These are phyloP conservation scores for Camponotus fellah DNA, from an alignment of 2,888 invertebrate genomes.

Conservation along the genomic window DNA sequence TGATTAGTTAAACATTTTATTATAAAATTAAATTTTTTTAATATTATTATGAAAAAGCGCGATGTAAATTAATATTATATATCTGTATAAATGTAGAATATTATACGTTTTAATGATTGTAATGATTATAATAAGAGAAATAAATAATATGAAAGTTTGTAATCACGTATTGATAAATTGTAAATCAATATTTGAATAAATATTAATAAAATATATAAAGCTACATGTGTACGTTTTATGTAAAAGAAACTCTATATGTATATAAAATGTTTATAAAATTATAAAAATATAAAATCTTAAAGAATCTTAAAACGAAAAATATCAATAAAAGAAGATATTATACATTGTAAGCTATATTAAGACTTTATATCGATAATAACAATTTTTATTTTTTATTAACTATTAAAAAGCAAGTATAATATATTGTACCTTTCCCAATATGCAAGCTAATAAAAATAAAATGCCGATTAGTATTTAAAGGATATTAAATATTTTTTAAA, in stretches of 20 bases:
- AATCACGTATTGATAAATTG: conserved; percentile 8
- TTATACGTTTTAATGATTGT: conserved; percentile 57
- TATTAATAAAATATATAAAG: background rate
- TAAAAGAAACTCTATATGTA: background rate
- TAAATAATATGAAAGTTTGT: conserved; percentile 26
- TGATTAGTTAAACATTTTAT: conserved; percentile 13
- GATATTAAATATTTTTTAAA: conserved; percentile 53
- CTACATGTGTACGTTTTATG: background rate
- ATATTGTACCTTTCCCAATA: conserved; percentile 85
- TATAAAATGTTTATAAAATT: conserved; percentile 13
- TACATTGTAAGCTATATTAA: conserved; percentile 16
- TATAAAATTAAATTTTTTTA: conserved; percentile 12
- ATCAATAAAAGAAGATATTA: background rate
- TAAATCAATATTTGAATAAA: conserved; percentile 34
- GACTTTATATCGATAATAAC: background rate
- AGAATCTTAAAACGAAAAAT: conserved; percentile 5
- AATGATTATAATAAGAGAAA: conserved; percentile 25
- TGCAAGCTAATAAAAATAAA: conserved; percentile 85
- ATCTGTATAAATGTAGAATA: conserved; percentile 19
- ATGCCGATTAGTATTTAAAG: conserved; percentile 76
- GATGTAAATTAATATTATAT: conserved; percentile 18
- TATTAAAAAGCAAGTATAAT: conserved; percentile 80
- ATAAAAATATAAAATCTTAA: background rate
- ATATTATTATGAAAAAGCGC: background rate
- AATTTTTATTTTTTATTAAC: conserved; percentile 40